A percentile compares a stretch with the other conserved stretches of the same genome.
These are phyloP conservation scores for Sipha maydis DNA, from an alignment of 2,888 invertebrate species.

Conservation along the genomic window DNA sequence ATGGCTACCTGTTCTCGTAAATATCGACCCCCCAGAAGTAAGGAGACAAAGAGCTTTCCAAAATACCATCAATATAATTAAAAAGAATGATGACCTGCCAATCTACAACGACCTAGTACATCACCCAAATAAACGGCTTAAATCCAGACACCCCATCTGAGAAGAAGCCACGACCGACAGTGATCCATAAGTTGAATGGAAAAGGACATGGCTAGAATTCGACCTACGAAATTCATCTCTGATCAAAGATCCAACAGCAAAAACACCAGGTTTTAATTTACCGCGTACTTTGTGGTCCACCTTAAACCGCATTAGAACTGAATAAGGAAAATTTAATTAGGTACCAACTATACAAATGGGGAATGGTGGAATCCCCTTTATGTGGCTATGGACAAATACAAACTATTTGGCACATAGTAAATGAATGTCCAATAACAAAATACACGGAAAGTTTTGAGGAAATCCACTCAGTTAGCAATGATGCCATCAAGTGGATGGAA, in stretches of 20 bases:
- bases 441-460: too few species aligned
- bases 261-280: conserved; percentile 4
- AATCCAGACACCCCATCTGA: neutral
- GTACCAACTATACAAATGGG: too few species aligned
- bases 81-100: conserved; percentile 13
- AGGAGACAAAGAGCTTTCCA: conserved; percentile 4
- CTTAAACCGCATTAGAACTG: neutral
- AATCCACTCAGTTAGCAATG: too few species aligned
- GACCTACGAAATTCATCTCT: conserved; percentile 25
- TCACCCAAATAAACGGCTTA: conserved; percentile 1
- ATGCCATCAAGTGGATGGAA: too few species aligned
- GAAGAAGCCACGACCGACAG: neutral
- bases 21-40: conserved; percentile 18
- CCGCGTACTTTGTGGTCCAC: conserved; percentile 25
- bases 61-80: conserved; percentile 1
- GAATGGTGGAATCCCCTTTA: too few species aligned
- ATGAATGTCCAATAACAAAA: too few species aligned
- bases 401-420: too few species aligned
- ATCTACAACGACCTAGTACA: conserved; percentile 25
- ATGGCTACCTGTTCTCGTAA: too few species aligned
- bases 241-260: neutral
- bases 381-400: too few species aligned
- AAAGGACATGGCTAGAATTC: conserved; percentile 14
- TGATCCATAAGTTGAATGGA: conserved; percentile 16
- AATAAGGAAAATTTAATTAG: neutral